These are phyloP conservation scores for Cephalotes varians DNA, from an alignment of 2,888 invertebrate species.

Conservation along the genomic window DNA sequence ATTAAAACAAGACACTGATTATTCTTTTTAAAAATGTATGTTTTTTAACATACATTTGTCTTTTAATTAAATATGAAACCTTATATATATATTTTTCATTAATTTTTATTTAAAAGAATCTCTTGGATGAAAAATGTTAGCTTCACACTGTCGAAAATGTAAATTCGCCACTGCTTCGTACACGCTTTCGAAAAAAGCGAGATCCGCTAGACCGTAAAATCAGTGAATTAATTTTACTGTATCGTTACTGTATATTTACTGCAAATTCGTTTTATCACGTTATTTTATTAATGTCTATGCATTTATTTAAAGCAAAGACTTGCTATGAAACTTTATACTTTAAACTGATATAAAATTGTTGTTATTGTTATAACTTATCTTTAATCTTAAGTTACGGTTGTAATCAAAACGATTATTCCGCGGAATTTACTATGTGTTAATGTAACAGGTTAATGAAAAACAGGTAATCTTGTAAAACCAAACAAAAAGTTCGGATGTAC, in stretches of 20 bases:
- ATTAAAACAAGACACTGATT: neutral
- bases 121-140: neutral
- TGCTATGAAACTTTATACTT: constrained; percentile 48
- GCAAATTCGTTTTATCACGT: constrained; percentile 14
- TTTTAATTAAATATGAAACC: neutral
- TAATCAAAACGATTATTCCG: constrained; percentile 20
- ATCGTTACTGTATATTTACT: neutral
- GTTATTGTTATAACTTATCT: constrained; percentile 67
- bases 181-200: neutral
- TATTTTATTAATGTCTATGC: constrained; percentile 52
- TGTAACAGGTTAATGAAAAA: constrained; percentile 26
- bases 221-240: neutral
- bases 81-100: neutral
- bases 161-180: constrained; percentile 15
- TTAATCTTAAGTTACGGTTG: constrained; percentile 53
- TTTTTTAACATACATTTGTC: neutral
- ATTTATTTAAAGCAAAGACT: constrained; percentile 60
- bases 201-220: neutral
- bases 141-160: neutral
- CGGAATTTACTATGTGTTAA: constrained; percentile 21
- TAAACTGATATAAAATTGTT: constrained; percentile 68
- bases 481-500: constrained; percentile 31
- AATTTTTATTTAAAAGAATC: neutral
- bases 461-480: constrained; percentile 19
- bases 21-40: constrained; percentile 3